A percentile compares a stretch with the other conserved stretches of the same genome.
phyloP scores from a whole-genome alignment of 2,113 vertebrate genomes.

The Anoplopoma fimbria region DNA sequence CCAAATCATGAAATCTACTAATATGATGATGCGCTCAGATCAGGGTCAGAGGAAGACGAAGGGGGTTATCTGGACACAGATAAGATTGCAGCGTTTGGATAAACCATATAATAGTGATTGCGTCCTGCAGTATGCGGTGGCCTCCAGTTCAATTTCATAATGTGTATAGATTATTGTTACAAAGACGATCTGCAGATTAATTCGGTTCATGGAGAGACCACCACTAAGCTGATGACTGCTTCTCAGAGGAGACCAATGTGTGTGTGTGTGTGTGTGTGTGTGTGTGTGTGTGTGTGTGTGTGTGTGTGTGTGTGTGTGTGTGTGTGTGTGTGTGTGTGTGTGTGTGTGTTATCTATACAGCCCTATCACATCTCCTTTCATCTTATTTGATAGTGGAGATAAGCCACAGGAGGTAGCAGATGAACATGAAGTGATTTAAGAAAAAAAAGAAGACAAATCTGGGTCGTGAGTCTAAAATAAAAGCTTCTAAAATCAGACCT shows the following conservation, averaged over 20 bases:
- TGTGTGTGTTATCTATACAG: slow-evolving; percentile 7
- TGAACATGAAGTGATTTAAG: slow-evolving; percentile 1
- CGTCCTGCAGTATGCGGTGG: not conserved
- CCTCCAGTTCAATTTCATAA: slow-evolving; percentile 63
- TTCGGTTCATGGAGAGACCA: slow-evolving; percentile 9
- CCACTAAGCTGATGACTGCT: slow-evolving; percentile 42
- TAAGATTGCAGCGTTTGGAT: slow-evolving; percentile 21
- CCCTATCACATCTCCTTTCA: slow-evolving; percentile 2
- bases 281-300: slow-evolving; percentile 2
- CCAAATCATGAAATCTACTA: not conserved
- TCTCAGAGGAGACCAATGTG: slow-evolving; percentile 11
- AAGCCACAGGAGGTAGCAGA: slow-evolving; percentile 33
- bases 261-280: slow-evolving; percentile 17
- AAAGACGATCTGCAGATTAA: slow-evolving; percentile 60
- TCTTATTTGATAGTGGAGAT: slow-evolving; percentile 2
- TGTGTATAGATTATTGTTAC: slow-evolving; percentile 53
- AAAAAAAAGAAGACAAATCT: slow-evolving; percentile 47
- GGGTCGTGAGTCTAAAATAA: slow-evolving; percentile 49
- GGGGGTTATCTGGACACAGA: not conserved
- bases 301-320: no score
- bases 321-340: slow-evolving; percentile 4
- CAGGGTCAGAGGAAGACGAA: not conserved
- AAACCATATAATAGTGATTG: slow-evolving; percentile 41
- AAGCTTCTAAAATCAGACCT: slow-evolving; percentile 17
- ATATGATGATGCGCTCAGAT: not conserved